phyloP scores from a whole-genome alignment of 2,797 vertebrate genomes.

The Kryptolebias ocellatus region DNA sequence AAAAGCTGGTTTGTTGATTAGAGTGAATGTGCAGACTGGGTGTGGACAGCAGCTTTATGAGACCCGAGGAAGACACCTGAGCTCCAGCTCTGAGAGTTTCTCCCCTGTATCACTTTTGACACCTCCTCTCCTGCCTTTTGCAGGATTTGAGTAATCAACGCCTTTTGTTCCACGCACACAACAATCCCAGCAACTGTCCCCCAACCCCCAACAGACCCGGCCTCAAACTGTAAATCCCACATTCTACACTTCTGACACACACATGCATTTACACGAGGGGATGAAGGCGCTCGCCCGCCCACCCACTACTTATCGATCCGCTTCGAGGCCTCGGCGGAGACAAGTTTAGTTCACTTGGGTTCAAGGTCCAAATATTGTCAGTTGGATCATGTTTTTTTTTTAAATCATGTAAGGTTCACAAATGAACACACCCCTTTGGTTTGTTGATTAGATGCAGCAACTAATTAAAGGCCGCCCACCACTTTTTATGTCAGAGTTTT shows the following conservation, averaged over 20 bases:
- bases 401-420: conserved; percentile 17
- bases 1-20: conserved; percentile 66
- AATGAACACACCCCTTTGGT: not conserved
- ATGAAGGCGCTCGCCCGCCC: conserved; percentile 73
- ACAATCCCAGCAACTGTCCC: conserved; percentile 55
- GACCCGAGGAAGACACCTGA: conserved; percentile 47
- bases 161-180: conserved; percentile 81
- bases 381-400: not conserved
- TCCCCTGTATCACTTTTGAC: conserved; percentile 79
- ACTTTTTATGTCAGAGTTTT: too few relatives aligned
- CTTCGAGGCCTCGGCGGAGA: conserved; percentile 54
- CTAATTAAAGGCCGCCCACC: too few relatives aligned
- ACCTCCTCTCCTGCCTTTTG: conserved; percentile 82
- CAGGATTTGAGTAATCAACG: conserved; percentile 86
- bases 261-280: conserved; percentile 56
- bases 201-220: conserved; percentile 39
- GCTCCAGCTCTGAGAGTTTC: conserved; percentile 59
- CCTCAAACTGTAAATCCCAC: conserved; percentile 51
- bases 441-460: too few relatives aligned
- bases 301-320: conserved; percentile 58
- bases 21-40: conserved; percentile 68
- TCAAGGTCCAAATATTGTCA: conserved; percentile 65
- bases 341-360: conserved; percentile 62
- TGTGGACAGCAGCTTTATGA: conserved; percentile 60
- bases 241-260: conserved; percentile 37